Conservation (phyloP, 2,888 invertebrate species). For the Eutolmus rufibarbis region DNA sequence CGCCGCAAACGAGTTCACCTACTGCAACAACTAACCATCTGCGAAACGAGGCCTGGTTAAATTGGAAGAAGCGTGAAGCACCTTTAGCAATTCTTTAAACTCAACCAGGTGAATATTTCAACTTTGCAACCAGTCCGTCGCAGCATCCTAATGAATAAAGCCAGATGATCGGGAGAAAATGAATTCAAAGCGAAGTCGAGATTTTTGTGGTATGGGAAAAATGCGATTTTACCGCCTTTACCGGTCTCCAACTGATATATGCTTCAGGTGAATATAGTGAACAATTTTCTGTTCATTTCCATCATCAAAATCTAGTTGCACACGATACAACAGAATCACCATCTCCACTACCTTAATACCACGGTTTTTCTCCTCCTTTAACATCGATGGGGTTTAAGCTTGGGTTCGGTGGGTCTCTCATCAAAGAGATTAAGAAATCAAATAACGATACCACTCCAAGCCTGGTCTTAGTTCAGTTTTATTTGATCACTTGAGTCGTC, state of each 20-base stretch:
- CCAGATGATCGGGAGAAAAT: not conserved
- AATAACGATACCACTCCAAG: conserved; percentile 44
- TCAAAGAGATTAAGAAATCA: conserved; percentile 44
- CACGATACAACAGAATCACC: not conserved
- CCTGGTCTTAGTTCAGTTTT: conserved; percentile 49
- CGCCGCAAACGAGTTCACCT: not conserved
- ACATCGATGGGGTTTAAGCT: not conserved
- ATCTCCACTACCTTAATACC: not conserved
- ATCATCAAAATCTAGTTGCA: conserved; percentile 19
- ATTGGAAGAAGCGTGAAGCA: not conserved
- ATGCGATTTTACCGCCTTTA: not conserved
- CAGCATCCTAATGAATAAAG: not conserved
- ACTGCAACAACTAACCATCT: not conserved
- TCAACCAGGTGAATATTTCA: not conserved
- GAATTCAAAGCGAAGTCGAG: not conserved
- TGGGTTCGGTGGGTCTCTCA: conserved; percentile 27
- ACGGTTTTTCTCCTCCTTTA: conserved; percentile 7
- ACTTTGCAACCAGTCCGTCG: not conserved
- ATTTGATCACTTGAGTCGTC: conserved; percentile 52
- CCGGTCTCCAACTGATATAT: not conserved
- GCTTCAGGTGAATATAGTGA: not conserved
- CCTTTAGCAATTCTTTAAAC: not conserved
- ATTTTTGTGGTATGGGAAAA: not conserved
- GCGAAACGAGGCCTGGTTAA: not conserved
- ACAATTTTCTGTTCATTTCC: not conserved